A percentile compares a stretch with the other conserved stretches of the same genome.
Evolutionary conservation across 2,888 invertebrate genomes (phyloP).

Genomic region (Lithophane socia): DNA sequence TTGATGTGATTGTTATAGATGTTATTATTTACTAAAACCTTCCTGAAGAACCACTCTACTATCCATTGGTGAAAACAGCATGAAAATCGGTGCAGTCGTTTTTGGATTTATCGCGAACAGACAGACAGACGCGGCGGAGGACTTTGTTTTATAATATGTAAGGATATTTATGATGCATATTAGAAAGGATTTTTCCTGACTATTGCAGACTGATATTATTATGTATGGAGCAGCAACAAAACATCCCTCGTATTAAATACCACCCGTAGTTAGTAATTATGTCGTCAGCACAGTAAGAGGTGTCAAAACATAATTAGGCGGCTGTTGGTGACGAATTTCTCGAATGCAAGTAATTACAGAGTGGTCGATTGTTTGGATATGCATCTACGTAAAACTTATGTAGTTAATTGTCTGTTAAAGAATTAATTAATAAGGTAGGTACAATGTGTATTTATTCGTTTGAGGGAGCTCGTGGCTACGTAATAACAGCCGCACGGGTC

Average conservation of each 20-base stretch:
- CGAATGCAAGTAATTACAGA: constrained; percentile 45
- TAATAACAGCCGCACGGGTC: too few relatives aligned
- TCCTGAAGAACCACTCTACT: too few relatives aligned
- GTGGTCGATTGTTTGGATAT: neutral
- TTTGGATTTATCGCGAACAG: too few relatives aligned
- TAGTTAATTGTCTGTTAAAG: neutral
- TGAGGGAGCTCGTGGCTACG: too few relatives aligned
- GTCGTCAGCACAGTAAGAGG: constrained; percentile 32
- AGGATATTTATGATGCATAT: neutral
- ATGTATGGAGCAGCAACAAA: constrained; percentile 30
- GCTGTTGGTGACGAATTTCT: constrained; percentile 21
- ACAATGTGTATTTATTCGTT: neutral
- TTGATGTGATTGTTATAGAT: too few relatives aligned
- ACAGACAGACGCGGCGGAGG: too few relatives aligned
- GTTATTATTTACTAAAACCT: too few relatives aligned
- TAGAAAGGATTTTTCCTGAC: neutral
- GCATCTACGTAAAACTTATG: neutral
- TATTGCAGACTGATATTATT: neutral
- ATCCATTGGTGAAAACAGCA: too few relatives aligned
- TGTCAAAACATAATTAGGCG: constrained; percentile 37
- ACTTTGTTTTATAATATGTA: too few relatives aligned
- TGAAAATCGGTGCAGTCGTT: too few relatives aligned
- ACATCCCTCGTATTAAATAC: constrained; percentile 3
- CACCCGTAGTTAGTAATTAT: constrained; percentile 41
- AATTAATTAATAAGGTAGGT: neutral